Percentiles rank a stretch among this genome's conserved stretches.
Conservation (phyloP, 2,797 vertebrate species). For the Falco columbarius region DNA sequence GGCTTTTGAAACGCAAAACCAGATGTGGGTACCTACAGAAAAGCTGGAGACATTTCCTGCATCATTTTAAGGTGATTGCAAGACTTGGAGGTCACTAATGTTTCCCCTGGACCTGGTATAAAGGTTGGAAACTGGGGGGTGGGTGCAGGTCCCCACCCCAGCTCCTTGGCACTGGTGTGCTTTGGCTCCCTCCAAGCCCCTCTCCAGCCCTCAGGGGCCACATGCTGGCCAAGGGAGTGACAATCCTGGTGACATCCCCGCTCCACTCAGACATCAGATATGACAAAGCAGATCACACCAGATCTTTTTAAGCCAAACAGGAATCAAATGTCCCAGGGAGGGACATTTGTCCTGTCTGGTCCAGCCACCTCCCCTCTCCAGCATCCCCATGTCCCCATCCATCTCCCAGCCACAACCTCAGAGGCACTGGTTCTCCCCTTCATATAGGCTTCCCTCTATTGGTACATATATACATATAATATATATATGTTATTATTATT, state of each 20-base stretch:
- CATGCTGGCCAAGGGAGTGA: accelerated
- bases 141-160: neutral
- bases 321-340: neutral
- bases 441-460: neutral
- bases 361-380: too few species aligned
- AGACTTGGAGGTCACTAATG: neutral
- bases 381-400: neutral
- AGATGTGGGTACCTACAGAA: neutral
- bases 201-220: neutral
- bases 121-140: neutral
- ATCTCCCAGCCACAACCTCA: neutral
- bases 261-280: neutral
- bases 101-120: neutral
- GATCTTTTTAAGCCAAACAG: neutral
- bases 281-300: neutral
- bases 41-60: neutral
- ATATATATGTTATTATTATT: slow-evolving; percentile 2
- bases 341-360: neutral
- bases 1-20: neutral
- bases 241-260: accelerated
- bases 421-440: neutral
- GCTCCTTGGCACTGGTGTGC: neutral
- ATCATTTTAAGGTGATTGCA: neutral
- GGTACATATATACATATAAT: neutral
- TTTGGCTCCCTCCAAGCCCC: neutral